Conservation (phyloP, 2,113 vertebrate species). For the Plestiodon gilberti region DNA sequence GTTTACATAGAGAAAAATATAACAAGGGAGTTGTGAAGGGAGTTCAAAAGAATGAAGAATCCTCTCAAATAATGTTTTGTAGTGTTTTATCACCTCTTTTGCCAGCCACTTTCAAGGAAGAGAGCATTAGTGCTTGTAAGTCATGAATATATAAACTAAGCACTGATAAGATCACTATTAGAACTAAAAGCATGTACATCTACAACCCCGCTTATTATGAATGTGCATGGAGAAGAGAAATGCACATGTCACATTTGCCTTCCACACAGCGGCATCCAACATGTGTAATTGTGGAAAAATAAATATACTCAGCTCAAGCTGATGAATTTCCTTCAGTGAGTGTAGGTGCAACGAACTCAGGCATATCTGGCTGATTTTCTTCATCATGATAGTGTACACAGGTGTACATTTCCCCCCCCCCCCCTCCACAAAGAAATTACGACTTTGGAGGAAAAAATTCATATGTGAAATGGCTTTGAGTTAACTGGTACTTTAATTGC, state of each 20-base stretch:
- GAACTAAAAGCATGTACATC: constrained; percentile 64
- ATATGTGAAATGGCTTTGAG: neutral
- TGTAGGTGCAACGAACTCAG: neutral
- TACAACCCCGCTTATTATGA: constrained; percentile 64
- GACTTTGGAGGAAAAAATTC: neutral
- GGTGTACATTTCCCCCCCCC: neutral
- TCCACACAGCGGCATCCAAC: neutral
- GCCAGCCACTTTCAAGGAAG: constrained; percentile 46
- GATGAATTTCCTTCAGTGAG: neutral
- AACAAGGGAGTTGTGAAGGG: neutral
- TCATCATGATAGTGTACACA: neutral
- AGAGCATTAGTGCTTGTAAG: constrained; percentile 48
- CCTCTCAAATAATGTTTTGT: constrained; percentile 41
- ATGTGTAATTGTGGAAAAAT: constrained; percentile 38
- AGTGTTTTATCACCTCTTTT: constrained; percentile 42
- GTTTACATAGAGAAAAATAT: neutral
- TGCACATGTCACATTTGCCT: neutral
- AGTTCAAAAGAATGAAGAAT: constrained; percentile 25
- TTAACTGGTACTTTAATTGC: neutral
- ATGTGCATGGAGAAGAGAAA: constrained; percentile 29
- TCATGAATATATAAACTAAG: constrained; percentile 65
- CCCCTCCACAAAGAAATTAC: neutral
- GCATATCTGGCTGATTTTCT: neutral
- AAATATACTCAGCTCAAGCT: constrained; percentile 16
- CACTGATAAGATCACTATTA: constrained; percentile 61